A percentile compares a stretch with the other conserved stretches of the same genome.
These are phyloP conservation scores for Torymus auratus DNA, from an alignment of 2,888 invertebrate genomes.

Conservation along the genomic window DNA sequence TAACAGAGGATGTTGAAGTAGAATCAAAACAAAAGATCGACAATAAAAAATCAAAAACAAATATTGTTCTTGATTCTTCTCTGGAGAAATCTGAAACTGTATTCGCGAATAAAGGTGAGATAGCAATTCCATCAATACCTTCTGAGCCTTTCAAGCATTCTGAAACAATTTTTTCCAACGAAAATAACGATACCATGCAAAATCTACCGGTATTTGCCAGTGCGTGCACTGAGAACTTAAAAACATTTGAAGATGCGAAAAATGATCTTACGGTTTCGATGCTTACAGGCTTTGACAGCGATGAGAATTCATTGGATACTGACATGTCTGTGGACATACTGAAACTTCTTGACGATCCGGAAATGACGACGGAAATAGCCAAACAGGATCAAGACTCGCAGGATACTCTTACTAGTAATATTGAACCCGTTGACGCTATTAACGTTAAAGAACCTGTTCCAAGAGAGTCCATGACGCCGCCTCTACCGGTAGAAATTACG, in stretches of 20 bases:
- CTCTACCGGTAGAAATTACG: background rate
- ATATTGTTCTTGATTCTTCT: conserved; percentile 4
- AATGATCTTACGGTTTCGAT: conserved; percentile 56
- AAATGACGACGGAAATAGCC: conserved; percentile 61
- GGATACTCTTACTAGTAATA: background rate
- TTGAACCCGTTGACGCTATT: conserved; percentile 34
- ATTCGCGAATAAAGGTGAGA: conserved; percentile 8
- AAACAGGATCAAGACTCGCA: conserved; percentile 45
- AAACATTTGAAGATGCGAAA: conserved; percentile 52
- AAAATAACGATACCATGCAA: conserved; percentile 1
- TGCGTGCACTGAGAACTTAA: conserved; percentile 60
- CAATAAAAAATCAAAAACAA: conserved; percentile 1
- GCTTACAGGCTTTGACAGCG: conserved; percentile 65
- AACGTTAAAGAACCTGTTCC: conserved; percentile 35
- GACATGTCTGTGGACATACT: conserved; percentile 66
- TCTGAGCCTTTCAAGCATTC: background rate
- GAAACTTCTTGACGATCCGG: conserved; percentile 66
- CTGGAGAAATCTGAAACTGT: conserved; percentile 2
- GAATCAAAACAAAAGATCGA: background rate
- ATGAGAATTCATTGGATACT: conserved; percentile 65
- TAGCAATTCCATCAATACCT: conserved; percentile 19
- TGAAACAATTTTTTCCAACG: too few species aligned
- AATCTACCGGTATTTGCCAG: conserved; percentile 22
- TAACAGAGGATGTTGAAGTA: background rate
- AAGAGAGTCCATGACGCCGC: background rate